Evolutionary conservation across 2,113 vertebrate species (phyloP).

Genomic region (Campylomormyrus numenius): DNA sequence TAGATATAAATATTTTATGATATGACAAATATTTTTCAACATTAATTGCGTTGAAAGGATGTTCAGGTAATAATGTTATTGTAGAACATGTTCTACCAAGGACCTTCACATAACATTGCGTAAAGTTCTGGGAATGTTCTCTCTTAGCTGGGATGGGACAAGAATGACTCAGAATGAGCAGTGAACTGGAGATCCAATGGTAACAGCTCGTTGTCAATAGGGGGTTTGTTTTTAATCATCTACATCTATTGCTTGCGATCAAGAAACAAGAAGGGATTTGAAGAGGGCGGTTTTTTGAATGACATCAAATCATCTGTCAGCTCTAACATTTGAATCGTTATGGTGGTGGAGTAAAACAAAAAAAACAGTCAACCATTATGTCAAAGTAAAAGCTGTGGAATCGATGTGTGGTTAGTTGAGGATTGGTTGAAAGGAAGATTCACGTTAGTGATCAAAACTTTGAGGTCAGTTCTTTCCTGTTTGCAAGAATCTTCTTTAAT

Average conservation of each 20-base stretch:
- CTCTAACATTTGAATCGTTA: neutral
- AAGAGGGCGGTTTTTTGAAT: neutral
- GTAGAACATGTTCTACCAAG: neutral
- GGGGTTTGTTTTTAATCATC: neutral
- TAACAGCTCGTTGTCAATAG: constrained; percentile 26
- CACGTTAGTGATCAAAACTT: constrained; percentile 28
- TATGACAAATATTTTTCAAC: neutral
- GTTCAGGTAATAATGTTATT: neutral
- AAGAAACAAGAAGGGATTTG: neutral
- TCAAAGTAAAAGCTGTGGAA: neutral
- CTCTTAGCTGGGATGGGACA: neutral
- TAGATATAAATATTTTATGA: neutral
- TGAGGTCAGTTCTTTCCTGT: neutral
- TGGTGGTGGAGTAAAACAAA: neutral
- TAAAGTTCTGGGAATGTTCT: neutral
- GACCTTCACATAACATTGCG: neutral
- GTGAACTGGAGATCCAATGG: constrained; percentile 42
- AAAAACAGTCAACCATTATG: neutral
- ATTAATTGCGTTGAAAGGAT: neutral
- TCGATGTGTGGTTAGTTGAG: neutral
- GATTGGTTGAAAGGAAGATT: constrained; percentile 4
- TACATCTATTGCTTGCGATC: neutral
- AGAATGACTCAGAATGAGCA: constrained; percentile 30
- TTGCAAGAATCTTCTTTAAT: constrained; percentile 9
- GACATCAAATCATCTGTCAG: neutral